Base-by-base conservation (phyloP, 1,140 invertebrate genomes). In the Maconellicoccus hirsutus region DNA sequence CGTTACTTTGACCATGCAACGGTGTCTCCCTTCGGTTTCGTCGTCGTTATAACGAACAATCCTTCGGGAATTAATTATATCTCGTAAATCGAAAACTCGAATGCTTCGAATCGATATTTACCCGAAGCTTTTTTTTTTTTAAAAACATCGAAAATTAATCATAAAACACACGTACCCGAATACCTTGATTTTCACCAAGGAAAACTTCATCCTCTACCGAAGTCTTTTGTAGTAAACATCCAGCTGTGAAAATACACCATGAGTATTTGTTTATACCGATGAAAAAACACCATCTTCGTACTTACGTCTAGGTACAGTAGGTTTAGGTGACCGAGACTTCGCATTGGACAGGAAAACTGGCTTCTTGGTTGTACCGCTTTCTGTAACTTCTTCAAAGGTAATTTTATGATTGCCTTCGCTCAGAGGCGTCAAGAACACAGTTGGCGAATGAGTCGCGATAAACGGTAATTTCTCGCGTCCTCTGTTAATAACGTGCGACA, bases 281-380 rank as follows among this genome's bases (percentile, higher is more conserved):
- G 29, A 33, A 12, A 33, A 33, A 33, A 33, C 3, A 6, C 12
- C 14, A n/a, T n/a, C 76, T 0, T 88, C 88, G 63, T 85, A 87
- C 52, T 86, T 86, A 21, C 86, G 85, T 22, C 84, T 84, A 1
- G 84, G 81, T 38, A 81, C 83, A 7, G 42, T 52, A 16, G 42
- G 42, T 16, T 19, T 52, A 52, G 42, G 42, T 3, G 42, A 52
- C n/a, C 42, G 4, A 6, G 42, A 52, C 42, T 19, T 52, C 2
- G 42, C 42, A 16, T 52, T 52, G 6, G 42, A 52, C 4, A 52
- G 2, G 3, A 52, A 14, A 6, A 52, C 42, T 16, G 42, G 42
- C n/a, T 19, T 52, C n/a, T 52, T 52, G 42, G 42, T 52, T 3
- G 42, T 52, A 6, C 6, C n/a, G n/a, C 12, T 16, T 52, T 52